Evolutionary conservation across 2,797 vertebrate genomes (phyloP).

Genomic region (Sibirionetta formosa): DNA sequence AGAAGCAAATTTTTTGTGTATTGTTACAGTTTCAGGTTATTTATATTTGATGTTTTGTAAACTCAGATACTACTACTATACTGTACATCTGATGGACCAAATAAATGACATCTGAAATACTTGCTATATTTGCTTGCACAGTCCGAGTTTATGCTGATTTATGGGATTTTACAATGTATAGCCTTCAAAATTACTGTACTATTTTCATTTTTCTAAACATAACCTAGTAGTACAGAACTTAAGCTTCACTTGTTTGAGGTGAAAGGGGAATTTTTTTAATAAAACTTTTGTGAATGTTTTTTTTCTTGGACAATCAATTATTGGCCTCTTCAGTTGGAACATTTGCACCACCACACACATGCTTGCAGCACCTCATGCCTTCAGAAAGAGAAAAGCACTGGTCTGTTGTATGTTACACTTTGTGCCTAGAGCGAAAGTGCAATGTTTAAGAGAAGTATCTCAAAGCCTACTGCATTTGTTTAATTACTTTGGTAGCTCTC

Average conservation of each 20-base stretch:
- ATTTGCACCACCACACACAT: neutral
- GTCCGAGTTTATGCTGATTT: constrained; percentile 61
- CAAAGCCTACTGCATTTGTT: neutral
- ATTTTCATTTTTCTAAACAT: constrained; percentile 67
- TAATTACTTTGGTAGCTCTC: neutral
- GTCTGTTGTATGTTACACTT: neutral
- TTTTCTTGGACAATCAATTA: constrained; percentile 58
- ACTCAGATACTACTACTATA: constrained; percentile 81
- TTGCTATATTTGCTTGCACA: constrained; percentile 77
- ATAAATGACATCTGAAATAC: constrained; percentile 84
- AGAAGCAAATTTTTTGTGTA: constrained; percentile 85
- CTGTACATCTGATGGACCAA: constrained; percentile 87
- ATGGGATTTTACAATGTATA: constrained; percentile 54
- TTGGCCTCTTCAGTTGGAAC: constrained; percentile 28
- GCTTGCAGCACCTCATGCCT: neutral
- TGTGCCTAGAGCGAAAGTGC: neutral
- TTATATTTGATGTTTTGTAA: constrained; percentile 91
- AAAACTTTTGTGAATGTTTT: constrained; percentile 73
- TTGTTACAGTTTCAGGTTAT: constrained; percentile 89
- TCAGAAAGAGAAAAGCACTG: neutral
- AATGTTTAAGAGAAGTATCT: neutral
- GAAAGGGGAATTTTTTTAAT: constrained; percentile 77
- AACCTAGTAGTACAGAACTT: constrained; percentile 59
- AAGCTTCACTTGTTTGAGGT: constrained; percentile 74
- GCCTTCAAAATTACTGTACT: constrained; percentile 62